Percentiles rank a stretch among this genome's conserved stretches.
phyloP scores from a whole-genome alignment of 2,113 vertebrate species.

The Thamnaconus septentrionalis region DNA sequence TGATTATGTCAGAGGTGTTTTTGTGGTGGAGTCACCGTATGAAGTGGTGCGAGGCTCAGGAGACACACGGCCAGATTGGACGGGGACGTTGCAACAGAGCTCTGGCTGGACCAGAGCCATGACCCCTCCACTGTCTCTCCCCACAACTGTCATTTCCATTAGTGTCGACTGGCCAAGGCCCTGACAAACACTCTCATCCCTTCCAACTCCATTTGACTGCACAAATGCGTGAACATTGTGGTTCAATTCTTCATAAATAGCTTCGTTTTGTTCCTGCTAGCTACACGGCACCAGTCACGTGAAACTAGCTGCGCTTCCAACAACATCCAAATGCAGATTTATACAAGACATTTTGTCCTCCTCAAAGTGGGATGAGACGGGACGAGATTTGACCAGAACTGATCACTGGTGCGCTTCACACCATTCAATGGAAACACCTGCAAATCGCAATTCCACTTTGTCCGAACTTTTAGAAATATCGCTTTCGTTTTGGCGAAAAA shows the following conservation, averaged over 20 bases:
- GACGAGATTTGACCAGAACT: too few relatives aligned
- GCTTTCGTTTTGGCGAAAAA: too few relatives aligned
- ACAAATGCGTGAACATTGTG: constrained; percentile 55
- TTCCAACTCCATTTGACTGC: constrained; percentile 55
- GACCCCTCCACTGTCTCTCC: constrained; percentile 66
- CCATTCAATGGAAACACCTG: too few relatives aligned
- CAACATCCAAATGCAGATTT: too few relatives aligned
- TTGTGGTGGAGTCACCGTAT: constrained; percentile 40
- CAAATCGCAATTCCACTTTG: too few relatives aligned
- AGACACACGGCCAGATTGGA: constrained; percentile 54
- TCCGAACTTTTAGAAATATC: too few relatives aligned
- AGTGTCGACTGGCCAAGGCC: constrained; percentile 59
- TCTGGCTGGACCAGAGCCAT: constrained; percentile 66
- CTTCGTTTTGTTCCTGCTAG: constrained; percentile 27
- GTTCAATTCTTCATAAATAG: constrained; percentile 61
- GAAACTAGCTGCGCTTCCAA: too few relatives aligned
- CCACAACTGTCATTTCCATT: constrained; percentile 71
- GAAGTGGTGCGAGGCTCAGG: constrained; percentile 55
- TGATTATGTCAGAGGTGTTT: constrained; percentile 58
- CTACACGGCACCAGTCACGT: too few relatives aligned
- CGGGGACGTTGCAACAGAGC: constrained; percentile 52
- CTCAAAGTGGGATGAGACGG: too few relatives aligned
- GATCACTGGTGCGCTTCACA: too few relatives aligned
- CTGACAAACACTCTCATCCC: constrained; percentile 62
- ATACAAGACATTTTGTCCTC: too few relatives aligned